Evolutionary conservation across 2,888 invertebrate genomes (phyloP), one percentile per base, ranked within the genome.

Genomic region (Melikaiella ostensackeni): DNA sequence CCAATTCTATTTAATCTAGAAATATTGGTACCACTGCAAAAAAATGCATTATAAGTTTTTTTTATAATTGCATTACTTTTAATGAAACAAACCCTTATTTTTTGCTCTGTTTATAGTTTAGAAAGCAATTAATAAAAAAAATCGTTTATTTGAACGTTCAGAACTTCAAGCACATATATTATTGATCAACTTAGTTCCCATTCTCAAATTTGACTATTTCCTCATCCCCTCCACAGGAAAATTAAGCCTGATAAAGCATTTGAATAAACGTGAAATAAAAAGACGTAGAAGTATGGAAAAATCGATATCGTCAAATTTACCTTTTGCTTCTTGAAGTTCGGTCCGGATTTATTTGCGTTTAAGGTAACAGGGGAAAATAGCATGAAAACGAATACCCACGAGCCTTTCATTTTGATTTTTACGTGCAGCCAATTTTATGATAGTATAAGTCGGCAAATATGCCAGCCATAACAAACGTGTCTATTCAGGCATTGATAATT

Each of bases 231-330:
- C n/a, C n/a, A 9, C n/a, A 21, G 9, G 50, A 55, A 21, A 50
- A 50, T 50, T 1, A 21, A 27, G n/a, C n/a, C n/a, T n/a, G n/a
- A n/a, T n/a, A n/a, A 6, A 24, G 21, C 57, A 21, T 6, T 16
- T 24, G 13, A 21, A 59, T 59, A 11, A 27, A 16, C 0, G 2
- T 27, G 27, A 11, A 24, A 57, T 59, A 27, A 27, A 59, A 59
- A 55, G 9, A 55, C 21, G 21, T 9, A n/a, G 9, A 21, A 55
- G 27, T 59, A 59, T 16, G 16, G 2, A 27, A 27, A 35, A 63
- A 70, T 70, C 70, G n/a, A 70, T 70, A 50, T 21, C 21, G 24
- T 6, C 16, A 6, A 59, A 59, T 70, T 70, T 70, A 70, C 70
- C 70, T 30, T 27, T 21, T n/a, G 5, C 8, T 35, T 63, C 9